A percentile compares a stretch with the other conserved stretches of the same genome.
phyloP scores from a whole-genome alignment of 1,140 invertebrate genomes.

The Drosophila miranda region DNA sequence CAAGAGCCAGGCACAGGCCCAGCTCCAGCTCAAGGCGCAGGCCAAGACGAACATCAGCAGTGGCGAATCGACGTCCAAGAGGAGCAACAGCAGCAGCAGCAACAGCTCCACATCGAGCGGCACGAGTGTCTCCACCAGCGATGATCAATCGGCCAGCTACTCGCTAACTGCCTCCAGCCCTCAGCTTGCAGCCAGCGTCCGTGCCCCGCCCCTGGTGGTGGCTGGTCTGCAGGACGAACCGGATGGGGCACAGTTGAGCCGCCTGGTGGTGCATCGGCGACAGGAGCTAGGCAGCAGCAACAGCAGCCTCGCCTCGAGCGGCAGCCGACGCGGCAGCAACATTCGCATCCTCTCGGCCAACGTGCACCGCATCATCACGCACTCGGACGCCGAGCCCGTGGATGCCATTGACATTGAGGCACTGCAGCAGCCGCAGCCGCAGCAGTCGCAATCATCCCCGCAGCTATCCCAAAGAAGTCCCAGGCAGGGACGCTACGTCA shows the following conservation, averaged over 20 bases:
- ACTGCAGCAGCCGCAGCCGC: slow-evolving; percentile 50
- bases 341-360: slow-evolving; percentile 78
- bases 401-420: slow-evolving; percentile 71
- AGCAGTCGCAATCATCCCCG: slow-evolving; percentile 52
- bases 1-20: slow-evolving; percentile 2
- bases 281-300: slow-evolving; percentile 66
- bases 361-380: slow-evolving; percentile 77
- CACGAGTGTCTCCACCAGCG: slow-evolving; percentile 54
- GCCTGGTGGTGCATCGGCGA: slow-evolving; percentile 54
- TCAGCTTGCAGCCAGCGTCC: slow-evolving; percentile 20
- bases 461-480: slow-evolving; percentile 47
- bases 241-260: slow-evolving; percentile 68
- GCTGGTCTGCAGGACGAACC: slow-evolving; percentile 67
- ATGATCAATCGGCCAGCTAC: slow-evolving; percentile 62
- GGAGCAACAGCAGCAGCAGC: slow-evolving; percentile 60
- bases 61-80: slow-evolving; percentile 63
- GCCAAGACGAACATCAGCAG: slow-evolving; percentile 16
- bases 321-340: slow-evolving; percentile 69
- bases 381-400: slow-evolving; percentile 66
- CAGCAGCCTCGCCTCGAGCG: slow-evolving; percentile 60
- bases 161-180: slow-evolving; percentile 32
- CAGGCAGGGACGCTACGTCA: slow-evolving; percentile 53
- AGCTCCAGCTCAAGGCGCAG: too few species aligned
- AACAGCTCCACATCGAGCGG: slow-evolving; percentile 36
- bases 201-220: slow-evolving; percentile 43